Conservation (phyloP, 2,888 invertebrate species). For the Eristalis tenax region DNA sequence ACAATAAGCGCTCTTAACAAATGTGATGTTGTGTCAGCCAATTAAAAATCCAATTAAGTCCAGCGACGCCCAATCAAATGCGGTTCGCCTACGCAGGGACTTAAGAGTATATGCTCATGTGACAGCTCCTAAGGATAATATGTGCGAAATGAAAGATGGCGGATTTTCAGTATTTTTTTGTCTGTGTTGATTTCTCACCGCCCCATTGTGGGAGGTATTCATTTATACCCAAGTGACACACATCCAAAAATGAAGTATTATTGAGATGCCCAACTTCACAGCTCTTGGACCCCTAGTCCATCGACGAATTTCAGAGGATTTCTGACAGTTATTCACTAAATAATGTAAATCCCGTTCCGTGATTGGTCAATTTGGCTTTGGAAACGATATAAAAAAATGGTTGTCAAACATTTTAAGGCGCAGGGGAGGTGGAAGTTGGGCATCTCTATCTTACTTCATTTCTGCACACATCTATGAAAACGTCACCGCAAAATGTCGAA, state of each 20-base stretch:
- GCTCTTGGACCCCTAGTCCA: too few relatives aligned
- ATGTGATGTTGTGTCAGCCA: constrained; percentile 29
- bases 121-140: constrained; percentile 17
- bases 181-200: neutral
- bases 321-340: too few relatives aligned
- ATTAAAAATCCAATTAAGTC: constrained; percentile 46
- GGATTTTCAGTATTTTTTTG: neutral
- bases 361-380: too few relatives aligned
- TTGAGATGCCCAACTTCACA: too few relatives aligned
- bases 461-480: too few relatives aligned
- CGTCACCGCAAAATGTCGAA: neutral
- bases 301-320: too few relatives aligned
- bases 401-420: too few relatives aligned
- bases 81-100: constrained; percentile 41
- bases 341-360: too few relatives aligned
- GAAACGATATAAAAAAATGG: too few relatives aligned
- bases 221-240: neutral
- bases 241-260: too few relatives aligned
- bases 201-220: neutral
- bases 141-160: neutral
- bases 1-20: constrained; percentile 23
- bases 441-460: too few relatives aligned
- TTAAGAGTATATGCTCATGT: neutral
- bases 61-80: constrained; percentile 44
- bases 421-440: too few relatives aligned